Evolutionary conservation across 1,140 invertebrate genomes (phyloP).

Genomic region (Solenopsis fugax): DNA sequence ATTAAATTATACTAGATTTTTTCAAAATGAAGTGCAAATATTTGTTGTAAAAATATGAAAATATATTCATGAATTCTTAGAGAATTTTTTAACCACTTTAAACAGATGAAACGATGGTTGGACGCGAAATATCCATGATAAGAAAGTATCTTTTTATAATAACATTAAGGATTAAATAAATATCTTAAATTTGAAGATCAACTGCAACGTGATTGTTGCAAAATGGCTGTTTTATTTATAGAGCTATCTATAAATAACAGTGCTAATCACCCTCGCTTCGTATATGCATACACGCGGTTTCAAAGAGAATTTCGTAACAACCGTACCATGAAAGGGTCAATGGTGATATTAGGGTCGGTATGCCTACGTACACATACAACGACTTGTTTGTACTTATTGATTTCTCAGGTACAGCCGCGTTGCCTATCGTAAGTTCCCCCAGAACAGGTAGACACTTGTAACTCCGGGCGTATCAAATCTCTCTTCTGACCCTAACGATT

Average conservation of each 20-base stretch:
- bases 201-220: no score
- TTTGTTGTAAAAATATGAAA: no score
- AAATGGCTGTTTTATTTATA: background rate
- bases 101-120: no score
- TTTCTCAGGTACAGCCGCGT: conserved; percentile 47
- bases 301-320: background rate
- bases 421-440: conserved; percentile 26
- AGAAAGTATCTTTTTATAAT: no score
- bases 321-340: background rate
- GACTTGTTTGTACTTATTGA: conserved; percentile 59
- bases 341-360: background rate
- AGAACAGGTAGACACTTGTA: conserved; percentile 7
- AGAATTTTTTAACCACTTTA: no score
- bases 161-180: background rate
- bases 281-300: background rate
- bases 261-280: background rate
- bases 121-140: no score
- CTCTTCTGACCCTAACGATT: conserved; percentile 16
- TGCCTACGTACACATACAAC: background rate
- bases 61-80: no score
- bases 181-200: no score
- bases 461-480: background rate
- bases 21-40: no score
- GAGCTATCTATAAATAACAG: background rate
- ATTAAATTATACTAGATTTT: no score